Conservation (phyloP, 2,113 vertebrate genomes). For the Caracal caracal region DNA sequence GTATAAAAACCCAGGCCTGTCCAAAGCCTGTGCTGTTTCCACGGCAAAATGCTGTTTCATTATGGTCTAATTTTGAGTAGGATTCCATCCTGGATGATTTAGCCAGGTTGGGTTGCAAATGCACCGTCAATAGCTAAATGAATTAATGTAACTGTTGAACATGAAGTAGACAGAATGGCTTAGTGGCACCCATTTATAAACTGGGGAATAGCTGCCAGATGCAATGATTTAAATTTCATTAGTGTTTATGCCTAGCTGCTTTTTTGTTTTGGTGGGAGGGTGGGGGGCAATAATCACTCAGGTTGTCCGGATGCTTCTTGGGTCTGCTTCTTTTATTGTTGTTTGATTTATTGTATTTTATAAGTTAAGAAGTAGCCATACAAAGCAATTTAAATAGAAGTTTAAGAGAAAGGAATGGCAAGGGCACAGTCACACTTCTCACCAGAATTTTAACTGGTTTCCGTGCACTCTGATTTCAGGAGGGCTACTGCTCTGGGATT, state of each 20-base stretch:
- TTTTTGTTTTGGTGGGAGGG: not conserved
- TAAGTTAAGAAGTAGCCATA: not conserved
- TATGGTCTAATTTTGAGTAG: not conserved
- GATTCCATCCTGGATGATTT: not conserved
- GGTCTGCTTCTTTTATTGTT: not conserved
- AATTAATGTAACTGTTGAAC: not conserved
- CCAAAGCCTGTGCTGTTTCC: not conserved
- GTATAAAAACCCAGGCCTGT: not conserved
- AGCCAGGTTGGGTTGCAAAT: not conserved
- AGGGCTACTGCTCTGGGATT: not conserved
- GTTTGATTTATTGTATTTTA: constrained; percentile 21
- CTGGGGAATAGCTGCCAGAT: not conserved
- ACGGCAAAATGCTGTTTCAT: not conserved
- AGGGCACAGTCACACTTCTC: not conserved
- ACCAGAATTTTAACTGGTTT: not conserved
- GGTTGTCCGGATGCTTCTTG: not conserved
- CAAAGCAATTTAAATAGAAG: constrained; percentile 20
- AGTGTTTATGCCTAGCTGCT: not conserved
- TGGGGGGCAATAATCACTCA: not conserved
- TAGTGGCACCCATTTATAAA: not conserved
- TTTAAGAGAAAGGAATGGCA: not conserved
- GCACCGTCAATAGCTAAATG: not conserved
- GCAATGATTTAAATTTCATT: not conserved
- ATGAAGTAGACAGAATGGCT: not conserved
- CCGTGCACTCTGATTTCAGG: not conserved